Conservation (phyloP, 2,113 vertebrate species). For the Prionailurus viverrinus region DNA sequence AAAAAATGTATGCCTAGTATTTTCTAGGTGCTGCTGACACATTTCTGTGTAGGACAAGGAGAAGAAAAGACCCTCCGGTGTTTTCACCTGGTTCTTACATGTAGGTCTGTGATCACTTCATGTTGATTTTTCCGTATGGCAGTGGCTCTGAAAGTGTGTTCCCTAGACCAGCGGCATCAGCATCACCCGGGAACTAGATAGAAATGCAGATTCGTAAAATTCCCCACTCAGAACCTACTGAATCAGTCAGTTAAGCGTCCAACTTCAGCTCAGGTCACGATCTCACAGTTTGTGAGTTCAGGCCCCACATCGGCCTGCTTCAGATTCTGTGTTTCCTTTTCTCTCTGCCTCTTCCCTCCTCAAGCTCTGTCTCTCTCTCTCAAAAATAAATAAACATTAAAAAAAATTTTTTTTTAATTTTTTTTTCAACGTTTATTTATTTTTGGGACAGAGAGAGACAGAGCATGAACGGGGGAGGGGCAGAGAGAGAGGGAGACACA, state of each 20-base stretch:
- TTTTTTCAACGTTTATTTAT: no score
- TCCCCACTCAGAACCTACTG: not conserved
- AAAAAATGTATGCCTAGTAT: not conserved
- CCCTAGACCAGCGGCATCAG: not conserved
- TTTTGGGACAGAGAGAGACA: no score
- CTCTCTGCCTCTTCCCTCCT: no score
- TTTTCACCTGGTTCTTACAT: fast-evolving
- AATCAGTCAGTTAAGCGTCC: not conserved
- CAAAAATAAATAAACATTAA: no score
- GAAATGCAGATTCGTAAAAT: not conserved
- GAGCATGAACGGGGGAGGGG: no score
- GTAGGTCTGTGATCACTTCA: not conserved
- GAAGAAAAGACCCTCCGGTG: not conserved
- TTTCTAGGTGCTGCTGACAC: not conserved
- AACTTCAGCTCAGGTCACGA: no score
- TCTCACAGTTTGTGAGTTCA: no score
- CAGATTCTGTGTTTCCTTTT: no score
- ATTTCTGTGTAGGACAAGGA: not conserved
- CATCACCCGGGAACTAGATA: not conserved
- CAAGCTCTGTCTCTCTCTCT: no score
- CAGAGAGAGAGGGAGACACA: no score
- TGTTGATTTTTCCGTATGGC: not conserved
- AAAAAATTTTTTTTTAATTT: no score
- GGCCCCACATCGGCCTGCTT: no score
- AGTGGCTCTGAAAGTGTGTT: not conserved